A percentile compares a stretch with the other conserved stretches of the same genome.
Evolutionary conservation across 2,888 invertebrate species (phyloP).

Genomic region (Pandemis corylana): DNA sequence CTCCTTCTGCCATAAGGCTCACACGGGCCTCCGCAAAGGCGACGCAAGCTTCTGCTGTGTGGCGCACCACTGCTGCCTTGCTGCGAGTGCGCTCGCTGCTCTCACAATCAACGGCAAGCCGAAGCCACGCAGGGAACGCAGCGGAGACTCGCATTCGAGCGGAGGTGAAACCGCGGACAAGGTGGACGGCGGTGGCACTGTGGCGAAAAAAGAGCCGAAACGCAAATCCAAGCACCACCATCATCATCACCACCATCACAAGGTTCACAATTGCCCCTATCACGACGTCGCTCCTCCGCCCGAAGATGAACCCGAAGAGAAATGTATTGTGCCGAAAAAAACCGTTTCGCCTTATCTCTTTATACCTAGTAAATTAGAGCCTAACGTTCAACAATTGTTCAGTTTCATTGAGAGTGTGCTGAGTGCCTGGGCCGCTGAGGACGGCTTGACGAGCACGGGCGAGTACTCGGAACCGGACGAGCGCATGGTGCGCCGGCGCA

Average conservation of each 20-base stretch:
- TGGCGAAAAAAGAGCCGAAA: slow-evolving; percentile 63
- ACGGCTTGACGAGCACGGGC: slow-evolving; percentile 89
- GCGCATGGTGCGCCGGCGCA: slow-evolving; percentile 85
- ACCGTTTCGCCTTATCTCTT: slow-evolving; percentile 82
- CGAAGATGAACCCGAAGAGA: slow-evolving; percentile 71
- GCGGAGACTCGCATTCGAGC: slow-evolving; percentile 80
- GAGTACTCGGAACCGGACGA: slow-evolving; percentile 91
- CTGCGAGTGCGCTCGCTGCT: slow-evolving; percentile 73
- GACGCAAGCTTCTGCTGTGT: slow-evolving; percentile 80
- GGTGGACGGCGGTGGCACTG: slow-evolving; percentile 65
- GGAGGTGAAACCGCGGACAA: slow-evolving; percentile 77
- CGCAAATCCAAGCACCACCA: slow-evolving; percentile 73
- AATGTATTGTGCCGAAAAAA: slow-evolving; percentile 71
- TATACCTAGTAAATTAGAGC: slow-evolving; percentile 86
- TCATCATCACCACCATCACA: slow-evolving; percentile 75
- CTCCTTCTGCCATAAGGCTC: slow-evolving; percentile 80
- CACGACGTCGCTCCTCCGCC: slow-evolving; percentile 73
- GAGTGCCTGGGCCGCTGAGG: slow-evolving; percentile 91
- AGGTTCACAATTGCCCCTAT: slow-evolving; percentile 76
- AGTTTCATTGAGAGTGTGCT: slow-evolving; percentile 92
- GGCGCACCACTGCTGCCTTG: slow-evolving; percentile 81
- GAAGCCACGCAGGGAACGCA: slow-evolving; percentile 71
- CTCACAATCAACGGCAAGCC: slow-evolving; percentile 71
- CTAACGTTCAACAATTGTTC: slow-evolving; percentile 92
- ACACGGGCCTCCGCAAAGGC: slow-evolving; percentile 73